phyloP scores from a whole-genome alignment of 2,797 vertebrate species.

The Argentina silus region DNA sequence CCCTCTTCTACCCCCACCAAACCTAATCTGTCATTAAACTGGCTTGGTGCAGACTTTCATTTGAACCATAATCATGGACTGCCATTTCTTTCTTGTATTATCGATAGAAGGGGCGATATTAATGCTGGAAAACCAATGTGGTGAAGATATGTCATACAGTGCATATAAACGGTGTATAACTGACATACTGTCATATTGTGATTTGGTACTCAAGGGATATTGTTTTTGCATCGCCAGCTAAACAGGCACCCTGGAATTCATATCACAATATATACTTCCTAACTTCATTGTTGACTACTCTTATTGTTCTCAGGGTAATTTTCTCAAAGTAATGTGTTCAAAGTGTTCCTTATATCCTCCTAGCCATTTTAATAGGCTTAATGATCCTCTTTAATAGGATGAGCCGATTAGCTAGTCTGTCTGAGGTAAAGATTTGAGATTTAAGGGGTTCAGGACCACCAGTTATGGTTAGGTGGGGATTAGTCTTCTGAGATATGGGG shows the following conservation, averaged over 20 bases:
- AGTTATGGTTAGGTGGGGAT: neutral
- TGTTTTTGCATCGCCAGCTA: too few species aligned
- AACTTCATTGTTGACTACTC: too few species aligned
- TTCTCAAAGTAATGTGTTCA: slow-evolving; percentile 22
- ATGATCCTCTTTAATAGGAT: slow-evolving; percentile 35
- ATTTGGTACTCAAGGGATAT: too few species aligned
- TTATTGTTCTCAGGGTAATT: neutral
- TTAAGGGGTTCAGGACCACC: slow-evolving; percentile 28
- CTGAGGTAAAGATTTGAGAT: slow-evolving; percentile 44
- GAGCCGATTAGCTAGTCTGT: slow-evolving; percentile 38
- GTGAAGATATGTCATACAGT: neutral
- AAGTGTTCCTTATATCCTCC: slow-evolving; percentile 27
- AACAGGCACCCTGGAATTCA: too few species aligned
- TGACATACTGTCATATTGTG: neutral
- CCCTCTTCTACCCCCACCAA: slow-evolving; percentile 17
- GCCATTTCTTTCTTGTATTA: too few species aligned
- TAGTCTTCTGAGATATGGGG: neutral
- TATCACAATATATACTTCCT: too few species aligned
- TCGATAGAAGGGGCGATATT: too few species aligned
- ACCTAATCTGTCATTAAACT: slow-evolving; percentile 55
- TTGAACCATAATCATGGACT: slow-evolving; percentile 57
- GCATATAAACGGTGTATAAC: too few species aligned
- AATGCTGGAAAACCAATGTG: slow-evolving; percentile 52
- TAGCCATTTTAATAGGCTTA: slow-evolving; percentile 44
- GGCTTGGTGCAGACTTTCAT: slow-evolving; percentile 56